A percentile compares a stretch with the other conserved stretches of the same genome.
phyloP scores from a whole-genome alignment of 2,888 invertebrate species.

The Agrochola litura region DNA sequence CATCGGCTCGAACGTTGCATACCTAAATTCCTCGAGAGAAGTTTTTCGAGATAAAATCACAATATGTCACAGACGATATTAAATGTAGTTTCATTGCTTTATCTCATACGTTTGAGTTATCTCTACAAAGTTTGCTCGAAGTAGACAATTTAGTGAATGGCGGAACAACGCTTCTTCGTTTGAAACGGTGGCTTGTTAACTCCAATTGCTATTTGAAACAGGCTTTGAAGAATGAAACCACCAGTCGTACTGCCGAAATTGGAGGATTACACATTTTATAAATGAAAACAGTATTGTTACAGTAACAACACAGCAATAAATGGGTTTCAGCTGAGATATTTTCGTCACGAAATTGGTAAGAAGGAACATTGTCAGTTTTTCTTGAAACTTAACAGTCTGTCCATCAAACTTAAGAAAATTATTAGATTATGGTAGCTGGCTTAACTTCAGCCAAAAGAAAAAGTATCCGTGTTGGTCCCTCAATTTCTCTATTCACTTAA shows the following conservation, averaged over 20 bases:
- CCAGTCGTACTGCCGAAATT: conserved; percentile 34
- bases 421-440: not conserved
- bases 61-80: conserved; percentile 26
- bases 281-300: conserved; percentile 26
- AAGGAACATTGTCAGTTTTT: not conserved
- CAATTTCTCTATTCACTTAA: not conserved
- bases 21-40: conserved; percentile 30
- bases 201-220: conserved; percentile 55
- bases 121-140: conserved; percentile 50
- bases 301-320: conserved; percentile 4
- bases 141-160: conserved; percentile 52
- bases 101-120: conserved; percentile 38
- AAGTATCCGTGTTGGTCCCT: not conserved
- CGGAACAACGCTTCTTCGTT: conserved; percentile 51
- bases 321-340: not conserved
- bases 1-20: conserved; percentile 5
- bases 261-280: conserved; percentile 37
- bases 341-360: not conserved
- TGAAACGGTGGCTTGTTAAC: conserved; percentile 59
- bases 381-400: not conserved
- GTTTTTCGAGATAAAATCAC: conserved; percentile 40
- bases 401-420: not conserved
- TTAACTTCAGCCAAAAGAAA: not conserved
- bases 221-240: conserved; percentile 52
- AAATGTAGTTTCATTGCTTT: conserved; percentile 37